phyloP scores from a whole-genome alignment of 1,140 invertebrate genomes.

The Leptestheria dahalacensis region DNA sequence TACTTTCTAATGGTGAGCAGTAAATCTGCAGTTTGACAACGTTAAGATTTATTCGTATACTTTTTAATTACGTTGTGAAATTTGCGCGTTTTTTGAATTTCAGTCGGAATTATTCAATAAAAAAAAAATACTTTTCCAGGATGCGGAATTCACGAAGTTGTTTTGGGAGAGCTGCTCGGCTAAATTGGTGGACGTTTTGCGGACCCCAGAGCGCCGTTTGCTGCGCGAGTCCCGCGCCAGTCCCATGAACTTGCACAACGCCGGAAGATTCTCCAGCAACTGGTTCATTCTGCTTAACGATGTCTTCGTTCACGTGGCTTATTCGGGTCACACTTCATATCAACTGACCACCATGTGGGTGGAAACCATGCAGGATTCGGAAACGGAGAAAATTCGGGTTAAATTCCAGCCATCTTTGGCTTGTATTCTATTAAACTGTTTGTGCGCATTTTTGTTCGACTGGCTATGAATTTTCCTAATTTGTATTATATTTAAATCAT shows the following conservation, averaged over 20 bases:
- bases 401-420: too few species aligned
- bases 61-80: too few species aligned
- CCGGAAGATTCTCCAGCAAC: conserved; percentile 45
- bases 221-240: conserved; percentile 57
- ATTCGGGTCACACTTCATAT: conserved; percentile 43
- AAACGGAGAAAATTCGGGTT: conserved; percentile 33
- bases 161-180: conserved; percentile 57
- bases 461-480: too few species aligned
- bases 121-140: conserved; percentile 33
- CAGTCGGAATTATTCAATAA: too few species aligned
- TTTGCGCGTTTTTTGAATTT: too few species aligned
- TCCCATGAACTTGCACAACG: conserved; percentile 42
- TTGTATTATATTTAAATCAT: too few species aligned
- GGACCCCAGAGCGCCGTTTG: conserved; percentile 49
- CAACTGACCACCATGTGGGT: conserved; percentile 63
- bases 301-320: conserved; percentile 50
- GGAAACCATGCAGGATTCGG: conserved; percentile 40
- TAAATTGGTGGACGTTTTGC: conserved; percentile 43
- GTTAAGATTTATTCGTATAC: too few species aligned
- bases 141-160: conserved; percentile 49
- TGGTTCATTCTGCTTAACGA: conserved; percentile 62
- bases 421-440: too few species aligned
- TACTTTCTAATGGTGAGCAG: too few species aligned
- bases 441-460: too few species aligned
- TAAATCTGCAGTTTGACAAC: too few species aligned